Conservation (phyloP, 2,888 invertebrate genomes). For the Plutella xylostella region DNA sequence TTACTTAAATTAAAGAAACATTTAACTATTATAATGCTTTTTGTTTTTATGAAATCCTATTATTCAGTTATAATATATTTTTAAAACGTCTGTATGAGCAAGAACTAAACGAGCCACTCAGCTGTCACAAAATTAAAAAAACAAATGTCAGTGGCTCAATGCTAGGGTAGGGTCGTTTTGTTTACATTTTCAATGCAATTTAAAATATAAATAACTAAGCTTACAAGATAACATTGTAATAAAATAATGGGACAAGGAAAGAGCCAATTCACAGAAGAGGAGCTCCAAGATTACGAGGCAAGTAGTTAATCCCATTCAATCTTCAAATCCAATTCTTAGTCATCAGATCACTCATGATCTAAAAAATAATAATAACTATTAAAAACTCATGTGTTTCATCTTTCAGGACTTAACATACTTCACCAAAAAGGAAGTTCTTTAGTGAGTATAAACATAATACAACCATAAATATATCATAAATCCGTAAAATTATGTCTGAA, state of each 20-base stretch:
- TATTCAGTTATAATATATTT: no score
- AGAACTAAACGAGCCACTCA: no score
- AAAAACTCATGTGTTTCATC: slow-evolving; percentile 9
- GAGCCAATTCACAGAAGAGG: slow-evolving; percentile 89
- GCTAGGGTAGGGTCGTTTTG: no score
- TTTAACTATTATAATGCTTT: no score
- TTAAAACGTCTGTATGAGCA: no score
- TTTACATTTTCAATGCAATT: no score
- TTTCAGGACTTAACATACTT: slow-evolving; percentile 93
- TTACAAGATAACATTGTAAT: slow-evolving; percentile 1
- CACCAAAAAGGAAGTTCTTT: slow-evolving; percentile 91
- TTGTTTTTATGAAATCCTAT: no score
- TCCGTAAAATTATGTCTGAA: background rate
- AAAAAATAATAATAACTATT: background rate
- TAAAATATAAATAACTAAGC: background rate
- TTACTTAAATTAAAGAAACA: no score
- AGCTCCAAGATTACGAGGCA: slow-evolving; percentile 92
- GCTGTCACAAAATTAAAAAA: background rate
- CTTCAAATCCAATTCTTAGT: slow-evolving; percentile 2
- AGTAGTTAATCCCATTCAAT: no score
- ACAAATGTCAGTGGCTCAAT: no score
- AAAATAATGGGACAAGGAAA: slow-evolving; percentile 81
- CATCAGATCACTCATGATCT: slow-evolving; percentile 9
- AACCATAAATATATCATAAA: background rate
- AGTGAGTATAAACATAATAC: slow-evolving; percentile 74